Evolutionary conservation across 2,888 invertebrate genomes (phyloP), one percentile per base, ranked within the genome.

Genomic region (Helobdella robusta): DNA sequence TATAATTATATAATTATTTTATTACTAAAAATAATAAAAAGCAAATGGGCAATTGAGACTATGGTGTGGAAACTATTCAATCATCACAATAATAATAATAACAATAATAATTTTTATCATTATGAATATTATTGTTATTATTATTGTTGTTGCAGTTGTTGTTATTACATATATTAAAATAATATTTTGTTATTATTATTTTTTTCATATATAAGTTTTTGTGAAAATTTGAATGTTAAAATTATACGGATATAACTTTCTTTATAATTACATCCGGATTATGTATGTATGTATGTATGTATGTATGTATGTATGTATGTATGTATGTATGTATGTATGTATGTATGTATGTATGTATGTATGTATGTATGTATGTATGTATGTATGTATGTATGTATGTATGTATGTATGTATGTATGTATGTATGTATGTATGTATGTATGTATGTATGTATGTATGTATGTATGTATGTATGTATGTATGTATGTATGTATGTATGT

Each of bases 251-350:
- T n/a, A n/a, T n/a, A n/a, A n/a, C n/a, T n/a, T n/a, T n/a, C n/a
- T n/a, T n/a, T n/a, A n/a, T n/a, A n/a, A n/a, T n/a, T n/a, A n/a
- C n/a, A n/a, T n/a, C n/a, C n/a, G 40, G 40, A 15, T 40, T 8
- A 4, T 50, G 25, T 50, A 50, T 50, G 25, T 50, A 50, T 50
- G 25, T 50, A 50, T 50, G 25, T 50, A 50, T 50, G 25, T 50
- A 50, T 50, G 25, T 50, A 50, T 50, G 25, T 50, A 50, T 50
- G 25, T 50, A 50, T 50, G 25, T 50, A 50, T 50, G 25, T 50
- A 50, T 50, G 25, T 50, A 50, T 50, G 25, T 50, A 50, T 50
- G 25, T 50, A 50, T 18, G 25, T 50, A 50, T 50, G 25, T 50
- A 50, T 50, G 25, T 50, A 50, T 50, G 25, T 50, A 50, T 50